Evolutionary conservation across 1,140 invertebrate species (phyloP), one percentile per base, ranked within the genome.

Genomic region (Drosophila elegans): DNA sequence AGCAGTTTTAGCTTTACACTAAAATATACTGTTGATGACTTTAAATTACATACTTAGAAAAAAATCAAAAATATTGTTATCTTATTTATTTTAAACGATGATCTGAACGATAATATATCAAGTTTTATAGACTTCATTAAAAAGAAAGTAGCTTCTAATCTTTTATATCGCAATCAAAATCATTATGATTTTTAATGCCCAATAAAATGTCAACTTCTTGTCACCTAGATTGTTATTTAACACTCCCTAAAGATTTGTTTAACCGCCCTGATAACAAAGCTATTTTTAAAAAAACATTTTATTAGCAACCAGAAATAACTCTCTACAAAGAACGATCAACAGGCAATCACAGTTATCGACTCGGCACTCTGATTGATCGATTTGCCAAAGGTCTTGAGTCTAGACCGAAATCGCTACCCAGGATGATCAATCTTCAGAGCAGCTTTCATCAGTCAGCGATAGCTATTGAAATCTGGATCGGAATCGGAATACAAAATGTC

Each of bases 401-500:
- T 73, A 73, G 68, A 51, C 45, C 32, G 38, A 55, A 57, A 57
- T 36, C 44, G 32, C 49, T n/a, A 11, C 48, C 52, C 49, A 5
- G 7, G 38, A 72, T 42, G 80, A 85, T 85, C 80, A 83, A 83
- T 83, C 80, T 83, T 71, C 56, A 52, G 59, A 13, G 38, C 55
- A 16, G 66, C 62, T 69, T 62, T 56, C 63, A 84, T 83, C 80
- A 71, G 84, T 83, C 80, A 83, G 51, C 75, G 48, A 74, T 63
- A 13, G 60, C 59, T 59, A 80, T 76, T 83, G 80, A 83, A 83
- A 83, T 80, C 81, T 57, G 68, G 52, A 71, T 71, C 66, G 21
- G 76, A 83, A 83, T 75, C 80, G 59, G 80, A 79, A 78, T 66
- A 54, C 63, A 78, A 51, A 51, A 71, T 83, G 81, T 84, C 80